Base-by-base conservation (phyloP, 2,113 vertebrate species). In the Nannobrachium achirus region DNA sequence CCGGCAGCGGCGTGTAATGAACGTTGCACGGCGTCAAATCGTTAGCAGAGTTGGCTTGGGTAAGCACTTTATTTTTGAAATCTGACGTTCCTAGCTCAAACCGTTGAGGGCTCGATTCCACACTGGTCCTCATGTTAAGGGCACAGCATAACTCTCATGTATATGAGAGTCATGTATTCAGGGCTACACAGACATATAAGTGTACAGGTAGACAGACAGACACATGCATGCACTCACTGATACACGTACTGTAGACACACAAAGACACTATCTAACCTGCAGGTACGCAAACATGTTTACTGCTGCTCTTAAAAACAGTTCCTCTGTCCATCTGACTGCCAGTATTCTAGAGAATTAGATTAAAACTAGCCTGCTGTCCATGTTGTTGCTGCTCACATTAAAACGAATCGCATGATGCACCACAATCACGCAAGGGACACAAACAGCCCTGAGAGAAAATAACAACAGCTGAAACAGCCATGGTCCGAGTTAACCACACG, bases 261-360 rank as follows among this genome's bases (percentile, higher is more conserved):
- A n/a, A 1, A 52, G 25, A 45, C 50, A 49, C n/a, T 4, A 38
- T 56, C 8, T 61, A 38, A 53, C 45, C 18, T 42, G 10, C 41
- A 40, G 49, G 16, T n/a, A n/a, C n/a, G n/a, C 38, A 56, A 62
- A 50, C 63, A 51, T 73, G 61, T 76, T 79, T 60, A 66, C 62
- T 69, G 45, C 11, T 44, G 55, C 44, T 56, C 14, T 10, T 25
- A 33, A 8, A 38, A 55, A 69, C 13, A 46, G 10, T 55, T 19
- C 8, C 41, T 63, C 2, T 11, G 56, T 71, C 41, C n/a, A 14
- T 48, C 45, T 3, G 14, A 14, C 45, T 48, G 4, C 40, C 19
- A 62, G 41, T 2, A 44, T 18, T 18, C 10, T 45, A 45, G 52
- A 18, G 5, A 71, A 71, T 71, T 39, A 50, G 42, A 76, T 76